These are phyloP conservation scores for Apamea crenata DNA, from an alignment of 2,888 invertebrate genomes.

Conservation along the genomic window DNA sequence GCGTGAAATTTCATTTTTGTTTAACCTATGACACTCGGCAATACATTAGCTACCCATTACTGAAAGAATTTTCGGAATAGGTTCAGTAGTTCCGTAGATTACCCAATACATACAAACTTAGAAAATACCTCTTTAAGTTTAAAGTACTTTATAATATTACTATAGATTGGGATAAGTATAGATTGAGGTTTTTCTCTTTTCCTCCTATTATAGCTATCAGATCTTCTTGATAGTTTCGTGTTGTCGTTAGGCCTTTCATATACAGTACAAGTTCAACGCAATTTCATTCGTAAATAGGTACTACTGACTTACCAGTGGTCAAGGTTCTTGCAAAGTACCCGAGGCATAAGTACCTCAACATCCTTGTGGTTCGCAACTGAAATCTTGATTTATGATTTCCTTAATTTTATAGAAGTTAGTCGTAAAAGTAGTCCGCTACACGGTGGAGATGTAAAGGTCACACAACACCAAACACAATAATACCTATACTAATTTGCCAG, in stretches of 20 bases:
- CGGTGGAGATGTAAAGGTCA: constrained; percentile 12
- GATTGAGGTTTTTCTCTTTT: neutral
- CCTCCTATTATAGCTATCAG: neutral
- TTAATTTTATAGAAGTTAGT: constrained; percentile 27
- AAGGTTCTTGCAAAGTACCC: constrained; percentile 3
- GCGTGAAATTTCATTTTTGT: neutral
- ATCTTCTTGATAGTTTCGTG: neutral
- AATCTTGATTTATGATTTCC: constrained; percentile 51
- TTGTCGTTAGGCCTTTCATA: no score
- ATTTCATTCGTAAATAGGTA: neutral
- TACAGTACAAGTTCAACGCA: neutral
- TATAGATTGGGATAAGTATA: neutral
- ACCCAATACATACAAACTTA: neutral
- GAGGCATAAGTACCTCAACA: constrained; percentile 1
- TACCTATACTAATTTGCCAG: neutral
- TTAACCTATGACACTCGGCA: neutral
- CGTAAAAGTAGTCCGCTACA: constrained; percentile 3
- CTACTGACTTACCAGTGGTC: neutral
- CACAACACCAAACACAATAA: neutral
- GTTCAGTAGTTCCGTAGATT: neutral
- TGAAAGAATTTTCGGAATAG: neutral
- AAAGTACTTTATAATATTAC: neutral
- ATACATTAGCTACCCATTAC: neutral
- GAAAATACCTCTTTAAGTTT: no score
- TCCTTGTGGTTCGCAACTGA: constrained; percentile 32